Conservation (phyloP, 2,113 vertebrate genomes). For the Poeciliopsis occidentalis region DNA sequence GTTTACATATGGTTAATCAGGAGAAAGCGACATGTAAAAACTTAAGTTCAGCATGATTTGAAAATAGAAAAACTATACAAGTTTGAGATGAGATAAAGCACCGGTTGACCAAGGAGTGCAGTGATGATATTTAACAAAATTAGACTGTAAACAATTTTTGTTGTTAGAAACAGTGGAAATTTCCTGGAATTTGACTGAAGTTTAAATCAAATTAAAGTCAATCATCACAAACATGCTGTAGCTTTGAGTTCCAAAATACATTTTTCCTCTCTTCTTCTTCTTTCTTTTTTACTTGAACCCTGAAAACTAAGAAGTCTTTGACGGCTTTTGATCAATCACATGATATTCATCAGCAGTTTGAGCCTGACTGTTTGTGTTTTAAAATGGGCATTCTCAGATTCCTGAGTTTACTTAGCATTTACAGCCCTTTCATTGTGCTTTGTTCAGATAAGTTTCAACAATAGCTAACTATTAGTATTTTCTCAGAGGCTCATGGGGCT, state of each 20-base stretch:
- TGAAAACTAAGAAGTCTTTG: background rate
- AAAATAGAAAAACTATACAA: too few species aligned
- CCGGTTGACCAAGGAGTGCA: background rate
- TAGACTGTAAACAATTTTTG: background rate
- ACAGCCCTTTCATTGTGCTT: background rate
- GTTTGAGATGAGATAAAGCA: background rate
- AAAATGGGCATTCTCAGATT: background rate
- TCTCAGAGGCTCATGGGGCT: conserved; percentile 11
- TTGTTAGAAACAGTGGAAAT: background rate
- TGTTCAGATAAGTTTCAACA: conserved; percentile 11
- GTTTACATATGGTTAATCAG: background rate
- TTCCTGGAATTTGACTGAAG: background rate
- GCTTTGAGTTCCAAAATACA: background rate
- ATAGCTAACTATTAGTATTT: background rate
- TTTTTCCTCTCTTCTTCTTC: background rate
- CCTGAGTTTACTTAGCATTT: background rate
- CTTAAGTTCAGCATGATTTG: too few species aligned
- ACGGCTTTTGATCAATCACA: background rate
- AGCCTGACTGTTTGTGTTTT: background rate
- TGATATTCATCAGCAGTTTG: background rate
- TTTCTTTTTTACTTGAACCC: too few species aligned
- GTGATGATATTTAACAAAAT: background rate
- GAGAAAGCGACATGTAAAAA: background rate
- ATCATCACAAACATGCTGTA: background rate
- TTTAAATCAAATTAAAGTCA: background rate